These are phyloP conservation scores for Calyptommatus sinebrachiatus DNA, from an alignment of 2,113 vertebrate genomes.

Conservation along the genomic window DNA sequence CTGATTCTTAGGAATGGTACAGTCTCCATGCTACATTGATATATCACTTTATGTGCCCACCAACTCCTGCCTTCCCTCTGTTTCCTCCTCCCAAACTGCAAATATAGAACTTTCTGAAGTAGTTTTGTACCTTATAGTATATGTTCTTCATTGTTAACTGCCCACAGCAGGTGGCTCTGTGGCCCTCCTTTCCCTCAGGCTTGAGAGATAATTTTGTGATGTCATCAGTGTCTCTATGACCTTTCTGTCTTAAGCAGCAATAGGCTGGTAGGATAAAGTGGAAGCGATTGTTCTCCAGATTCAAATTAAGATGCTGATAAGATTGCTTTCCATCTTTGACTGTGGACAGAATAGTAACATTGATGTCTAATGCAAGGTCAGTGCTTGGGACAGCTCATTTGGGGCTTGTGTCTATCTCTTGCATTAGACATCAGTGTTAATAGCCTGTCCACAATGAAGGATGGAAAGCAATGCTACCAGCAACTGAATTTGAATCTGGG, in stretches of 20 bases:
- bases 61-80: background rate
- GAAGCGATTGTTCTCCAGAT: background rate
- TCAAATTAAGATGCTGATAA: too few relatives aligned
- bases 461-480: too few relatives aligned
- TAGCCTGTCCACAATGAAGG: too few relatives aligned
- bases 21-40: background rate
- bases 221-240: constrained; percentile 24
- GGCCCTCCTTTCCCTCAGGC: background rate
- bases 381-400: background rate
- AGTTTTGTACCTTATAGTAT: constrained; percentile 12
- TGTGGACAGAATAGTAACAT: too few relatives aligned
- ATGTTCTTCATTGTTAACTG: constrained; percentile 10
- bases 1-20: background rate
- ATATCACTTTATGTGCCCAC: background rate
- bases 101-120: background rate
- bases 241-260: background rate
- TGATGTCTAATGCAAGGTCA: too few relatives aligned
- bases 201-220: constrained; percentile 1
- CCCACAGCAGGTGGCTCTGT: background rate
- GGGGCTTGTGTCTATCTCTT: too few relatives aligned
- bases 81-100: background rate
- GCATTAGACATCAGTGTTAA: background rate
- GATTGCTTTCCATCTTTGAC: too few relatives aligned
- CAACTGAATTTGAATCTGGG: too few relatives aligned
- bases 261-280: background rate